phyloP scores from a whole-genome alignment of 2,113 vertebrate species.

The Aramus guarauna region DNA sequence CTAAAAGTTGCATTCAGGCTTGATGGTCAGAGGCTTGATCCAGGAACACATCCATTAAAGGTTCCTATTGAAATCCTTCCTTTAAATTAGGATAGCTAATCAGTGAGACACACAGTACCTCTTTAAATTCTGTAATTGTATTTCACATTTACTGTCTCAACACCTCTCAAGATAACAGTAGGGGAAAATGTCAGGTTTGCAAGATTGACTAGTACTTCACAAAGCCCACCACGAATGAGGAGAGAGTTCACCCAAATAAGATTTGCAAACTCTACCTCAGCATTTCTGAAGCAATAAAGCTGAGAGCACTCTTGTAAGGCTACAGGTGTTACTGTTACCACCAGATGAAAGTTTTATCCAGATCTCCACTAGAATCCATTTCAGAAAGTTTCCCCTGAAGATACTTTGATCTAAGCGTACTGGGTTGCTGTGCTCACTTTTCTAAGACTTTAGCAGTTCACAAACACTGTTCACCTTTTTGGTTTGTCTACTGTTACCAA shows the following conservation, averaged over 20 bases:
- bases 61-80: neutral
- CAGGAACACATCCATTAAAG: neutral
- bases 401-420: neutral
- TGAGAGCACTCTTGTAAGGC: neutral
- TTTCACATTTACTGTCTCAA: neutral
- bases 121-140: neutral
- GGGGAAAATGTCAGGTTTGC: neutral
- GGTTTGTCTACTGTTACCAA: neutral
- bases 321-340: neutral
- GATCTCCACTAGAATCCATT: neutral
- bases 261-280: neutral
- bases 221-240: neutral
- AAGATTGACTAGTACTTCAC: neutral
- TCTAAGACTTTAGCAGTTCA: neutral
- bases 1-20: slow-evolving; percentile 16
- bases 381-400: neutral
- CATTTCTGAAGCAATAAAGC: neutral
- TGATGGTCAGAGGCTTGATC: neutral
- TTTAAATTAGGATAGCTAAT: neutral
- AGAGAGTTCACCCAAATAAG: neutral
- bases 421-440: neutral
- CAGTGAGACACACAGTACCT: neutral
- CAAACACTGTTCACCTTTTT: neutral
- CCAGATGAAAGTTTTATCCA: neutral
- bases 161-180: neutral